Evolutionary conservation across 2,113 vertebrate species (phyloP).

Genomic region (Calidris pugnax): DNA sequence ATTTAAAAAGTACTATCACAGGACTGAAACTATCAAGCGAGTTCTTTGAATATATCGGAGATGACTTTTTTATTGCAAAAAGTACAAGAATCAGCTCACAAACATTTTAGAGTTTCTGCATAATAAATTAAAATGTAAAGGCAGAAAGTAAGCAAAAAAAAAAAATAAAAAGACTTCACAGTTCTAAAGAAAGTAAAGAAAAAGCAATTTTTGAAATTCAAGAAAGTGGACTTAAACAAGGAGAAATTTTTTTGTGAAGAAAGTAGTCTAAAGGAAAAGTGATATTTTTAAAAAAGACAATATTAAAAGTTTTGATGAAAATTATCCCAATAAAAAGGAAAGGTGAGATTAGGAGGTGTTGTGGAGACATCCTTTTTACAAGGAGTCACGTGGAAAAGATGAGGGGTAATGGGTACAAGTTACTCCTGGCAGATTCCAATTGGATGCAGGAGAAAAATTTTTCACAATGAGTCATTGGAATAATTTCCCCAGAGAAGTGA

Average conservation of each 20-base stretch:
- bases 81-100: not conserved
- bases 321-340: not conserved
- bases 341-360: not conserved
- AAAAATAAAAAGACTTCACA: not conserved
- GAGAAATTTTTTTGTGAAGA: not conserved
- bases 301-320: not conserved
- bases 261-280: not conserved
- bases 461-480: not conserved
- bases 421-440: not conserved
- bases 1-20: not conserved
- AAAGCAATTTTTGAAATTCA: not conserved
- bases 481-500: not conserved
- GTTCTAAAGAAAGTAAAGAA: not conserved
- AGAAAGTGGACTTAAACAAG: not conserved
- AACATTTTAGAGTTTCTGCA: not conserved
- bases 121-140: not conserved
- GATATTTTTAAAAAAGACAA: not conserved
- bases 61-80: not conserved
- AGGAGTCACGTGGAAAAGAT: not conserved
- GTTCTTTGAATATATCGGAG: not conserved
- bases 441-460: not conserved
- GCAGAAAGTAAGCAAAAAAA: not conserved
- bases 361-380: not conserved
- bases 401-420: not conserved
- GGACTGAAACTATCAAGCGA: not conserved